phyloP scores from a whole-genome alignment of 2,797 vertebrate species.

The Peromyscus aztecus region DNA sequence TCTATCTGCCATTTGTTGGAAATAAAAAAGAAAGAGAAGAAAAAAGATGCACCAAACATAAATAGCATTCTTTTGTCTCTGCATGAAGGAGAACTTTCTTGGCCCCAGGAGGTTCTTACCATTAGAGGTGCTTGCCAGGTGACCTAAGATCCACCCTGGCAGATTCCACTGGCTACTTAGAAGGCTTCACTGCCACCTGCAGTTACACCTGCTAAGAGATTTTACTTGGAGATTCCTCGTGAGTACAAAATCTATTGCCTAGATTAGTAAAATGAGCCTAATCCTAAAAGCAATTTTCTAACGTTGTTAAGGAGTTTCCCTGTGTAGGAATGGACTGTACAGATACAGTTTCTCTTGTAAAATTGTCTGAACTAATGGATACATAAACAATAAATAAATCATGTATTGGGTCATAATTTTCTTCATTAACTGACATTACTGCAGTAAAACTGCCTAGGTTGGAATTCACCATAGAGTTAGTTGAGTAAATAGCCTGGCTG shows the following conservation, averaged over 20 bases:
- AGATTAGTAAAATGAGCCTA: conserved; percentile 80
- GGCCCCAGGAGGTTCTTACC: background rate
- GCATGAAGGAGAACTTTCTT: conserved; percentile 41
- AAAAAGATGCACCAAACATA: background rate
- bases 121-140: conserved; percentile 67
- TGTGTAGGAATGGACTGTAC: conserved; percentile 50
- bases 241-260: conserved; percentile 76
- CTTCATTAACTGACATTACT: conserved; percentile 69
- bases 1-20: background rate
- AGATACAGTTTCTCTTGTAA: conserved; percentile 57
- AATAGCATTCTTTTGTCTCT: conserved; percentile 42
- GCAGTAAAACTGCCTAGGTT: conserved; percentile 47
- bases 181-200: conserved; percentile 72
- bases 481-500: background rate
- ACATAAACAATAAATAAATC: conserved; percentile 64
- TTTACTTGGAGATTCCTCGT: conserved; percentile 76
- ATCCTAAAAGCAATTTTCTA: conserved; percentile 74
- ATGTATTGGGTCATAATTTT: conserved; percentile 58
- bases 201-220: conserved; percentile 77
- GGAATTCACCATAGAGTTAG: conserved; percentile 30
- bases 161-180: conserved; percentile 66
- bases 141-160: conserved; percentile 64
- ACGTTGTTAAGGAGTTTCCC: conserved; percentile 62
- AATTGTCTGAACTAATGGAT: conserved; percentile 51
- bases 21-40: background rate